Evolutionary conservation across 2,888 invertebrate species (phyloP), one percentile per base, ranked within the genome.

Genomic region (Entomobrya multifasciata): DNA sequence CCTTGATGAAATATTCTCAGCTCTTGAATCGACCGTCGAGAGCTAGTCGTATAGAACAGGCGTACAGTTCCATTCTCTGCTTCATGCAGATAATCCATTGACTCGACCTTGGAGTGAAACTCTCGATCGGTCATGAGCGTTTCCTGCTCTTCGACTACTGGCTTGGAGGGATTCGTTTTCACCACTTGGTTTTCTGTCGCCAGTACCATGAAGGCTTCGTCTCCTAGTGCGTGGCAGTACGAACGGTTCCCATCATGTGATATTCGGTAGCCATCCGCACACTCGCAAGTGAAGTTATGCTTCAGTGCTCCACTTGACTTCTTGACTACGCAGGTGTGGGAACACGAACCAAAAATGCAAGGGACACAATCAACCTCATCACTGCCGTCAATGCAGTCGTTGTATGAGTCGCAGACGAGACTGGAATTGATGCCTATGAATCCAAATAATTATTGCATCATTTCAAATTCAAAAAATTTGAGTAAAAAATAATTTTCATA

Each of bases 291-390:
- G 82, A 92, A 92, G 83, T 92, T 92, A 72, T 86, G 86, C 47
- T 86, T 86, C 30, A 89, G 91, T 4, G 65, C 70, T 3, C 88
- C 82, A 15, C 27, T 74, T 93, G 94, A 93, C 90, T 94, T 94
- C 90, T 94, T 94, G 85, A 94, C 94, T 22, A 95, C 94, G 92
- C 96, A 97, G 79, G 95, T 93, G 92, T 97, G 97, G 22, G 97
- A 95, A 92, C 97, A 97, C 3, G 95, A 93, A 67, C 95, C 95
- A 94, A 96, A 96, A 79, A 94, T 93, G 92, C 96, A 96, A 74
- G 92, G 92, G 60, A 91, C 91, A 91, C 92, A 93, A 92, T 92
- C 93, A 92, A 91, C 92, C 92, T 89, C 94, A 90, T 93, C 93
- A 44, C 92, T 85, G 36, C 80, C 80, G 20, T 92, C 92, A 2